Base-by-base conservation (phyloP, 2,888 invertebrate genomes). In the Oscheius onirici region DNA sequence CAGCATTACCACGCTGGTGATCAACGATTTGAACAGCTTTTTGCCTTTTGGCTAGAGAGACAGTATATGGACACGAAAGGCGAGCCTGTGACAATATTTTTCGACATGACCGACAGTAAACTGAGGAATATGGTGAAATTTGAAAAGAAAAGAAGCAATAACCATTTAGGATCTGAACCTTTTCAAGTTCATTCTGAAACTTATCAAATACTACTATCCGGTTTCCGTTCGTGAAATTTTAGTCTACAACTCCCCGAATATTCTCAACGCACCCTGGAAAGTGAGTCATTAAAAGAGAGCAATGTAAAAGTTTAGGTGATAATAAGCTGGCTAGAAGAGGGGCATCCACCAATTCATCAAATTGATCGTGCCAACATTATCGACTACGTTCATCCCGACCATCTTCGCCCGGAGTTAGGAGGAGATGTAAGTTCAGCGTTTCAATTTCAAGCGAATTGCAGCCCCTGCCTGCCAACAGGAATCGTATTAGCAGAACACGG, bases 1-100 rank as follows among this genome's bases (percentile, higher is more conserved):
- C 71, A 65, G 13, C 69, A 83, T 34, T 81, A 83, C 65, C 63
- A 71, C 28, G 76, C 79, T 44, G 79, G 76, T 8, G 77, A 81
- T 44, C 61, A 72, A 17, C 77, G 75, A 8, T 79, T 75, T 49
- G 82, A 84, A 67, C 72, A 78, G 41, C 74, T 82, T 26, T 79
- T 86, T 52, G 77, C 80, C 40, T 86, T 81, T 76, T 86, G 86
- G 86, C 72, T 86, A 46, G 86, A 86, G 60, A 71, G 79, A 17
- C 84, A 86, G 71, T 77, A 74, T 41, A 77, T 77, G 74, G 79
- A 81, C 24, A 78, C 81, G n/a, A 70, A 75, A n/a, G 83, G 79
- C n/a, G 68, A 75, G 65, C 74, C 71, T 11, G 40, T 86, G 17
- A 76, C 81, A 3, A 58, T 86, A 26, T 69, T 86, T 26, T 76